These are phyloP conservation scores for Clarias laeviceps DNA, from an alignment of 2,797 vertebrate species.

Conservation along the genomic window DNA sequence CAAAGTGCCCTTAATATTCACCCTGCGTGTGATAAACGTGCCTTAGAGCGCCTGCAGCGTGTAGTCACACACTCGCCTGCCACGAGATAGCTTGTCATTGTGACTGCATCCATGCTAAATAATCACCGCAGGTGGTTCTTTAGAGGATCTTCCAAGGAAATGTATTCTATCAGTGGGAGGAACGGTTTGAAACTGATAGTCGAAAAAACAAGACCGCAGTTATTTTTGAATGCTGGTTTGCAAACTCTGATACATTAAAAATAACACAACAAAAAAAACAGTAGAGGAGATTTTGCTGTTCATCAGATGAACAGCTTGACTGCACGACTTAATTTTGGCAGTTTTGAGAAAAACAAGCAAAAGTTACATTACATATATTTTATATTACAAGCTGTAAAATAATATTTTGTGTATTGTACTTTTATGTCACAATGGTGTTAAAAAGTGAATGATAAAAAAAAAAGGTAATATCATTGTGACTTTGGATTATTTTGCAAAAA, in stretches of 20 bases:
- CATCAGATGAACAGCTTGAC: background rate
- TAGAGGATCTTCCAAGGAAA: background rate
- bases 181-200: slow-evolving; percentile 15
- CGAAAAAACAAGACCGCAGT: slow-evolving; percentile 27
- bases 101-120: slow-evolving; percentile 30
- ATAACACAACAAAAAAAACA: background rate
- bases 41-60: slow-evolving; percentile 5
- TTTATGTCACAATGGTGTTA: too few relatives aligned
- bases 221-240: slow-evolving; percentile 15
- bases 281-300: background rate
- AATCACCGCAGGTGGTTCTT: slow-evolving; percentile 5
- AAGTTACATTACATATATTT: too few relatives aligned
- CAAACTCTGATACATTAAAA: background rate
- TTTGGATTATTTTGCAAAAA: too few relatives aligned
- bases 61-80: background rate
- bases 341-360: too few relatives aligned
- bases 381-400: too few relatives aligned
- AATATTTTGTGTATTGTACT: too few relatives aligned
- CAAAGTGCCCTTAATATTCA: slow-evolving; percentile 1
- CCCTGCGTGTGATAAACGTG: background rate
- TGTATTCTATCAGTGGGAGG: slow-evolving; percentile 8
- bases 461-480: too few relatives aligned
- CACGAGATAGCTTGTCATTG: background rate
- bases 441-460: too few relatives aligned
- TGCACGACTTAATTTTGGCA: too few relatives aligned